These are phyloP conservation scores for Enteromius treurensis DNA, from an alignment of 2,797 vertebrate genomes.

Conservation along the genomic window DNA sequence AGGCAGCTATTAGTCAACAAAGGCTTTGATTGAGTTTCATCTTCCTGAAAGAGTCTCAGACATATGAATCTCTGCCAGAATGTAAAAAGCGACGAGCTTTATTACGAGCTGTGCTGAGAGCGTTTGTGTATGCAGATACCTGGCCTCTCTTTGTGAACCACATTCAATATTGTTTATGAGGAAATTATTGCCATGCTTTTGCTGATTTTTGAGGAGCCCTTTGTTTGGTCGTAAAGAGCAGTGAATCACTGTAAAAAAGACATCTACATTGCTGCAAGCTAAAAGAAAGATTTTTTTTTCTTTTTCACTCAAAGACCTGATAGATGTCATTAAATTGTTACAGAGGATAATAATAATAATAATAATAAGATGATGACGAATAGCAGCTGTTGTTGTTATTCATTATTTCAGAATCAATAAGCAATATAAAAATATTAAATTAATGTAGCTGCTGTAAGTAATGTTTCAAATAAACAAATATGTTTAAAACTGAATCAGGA, in stretches of 20 bases:
- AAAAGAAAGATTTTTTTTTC: no score
- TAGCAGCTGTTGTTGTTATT: background rate
- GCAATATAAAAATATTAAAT: background rate
- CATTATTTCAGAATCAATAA: background rate
- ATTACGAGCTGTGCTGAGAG: background rate
- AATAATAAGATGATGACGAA: background rate
- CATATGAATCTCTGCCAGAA: slow-evolving; percentile 14
- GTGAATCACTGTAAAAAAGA: background rate
- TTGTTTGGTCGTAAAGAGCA: background rate
- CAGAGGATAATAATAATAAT: background rate
- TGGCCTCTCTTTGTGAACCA: background rate
- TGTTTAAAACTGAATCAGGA: background rate
- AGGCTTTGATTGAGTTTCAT: slow-evolving; percentile 43
- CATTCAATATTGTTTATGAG: background rate
- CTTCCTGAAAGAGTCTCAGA: background rate
- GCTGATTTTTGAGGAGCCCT: background rate
- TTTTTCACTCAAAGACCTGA: background rate
- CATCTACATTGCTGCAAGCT: background rate
- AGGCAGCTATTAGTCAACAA: slow-evolving; percentile 47
- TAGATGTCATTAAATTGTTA: background rate
- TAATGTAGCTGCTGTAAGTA: background rate
- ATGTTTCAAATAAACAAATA: background rate
- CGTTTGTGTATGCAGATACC: background rate
- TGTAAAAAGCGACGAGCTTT: background rate
- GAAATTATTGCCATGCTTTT: background rate